A percentile compares a stretch with the other conserved stretches of the same genome.
phyloP scores from a whole-genome alignment of 2,888 invertebrate species.

The Scrobipalpa atriplicella region DNA sequence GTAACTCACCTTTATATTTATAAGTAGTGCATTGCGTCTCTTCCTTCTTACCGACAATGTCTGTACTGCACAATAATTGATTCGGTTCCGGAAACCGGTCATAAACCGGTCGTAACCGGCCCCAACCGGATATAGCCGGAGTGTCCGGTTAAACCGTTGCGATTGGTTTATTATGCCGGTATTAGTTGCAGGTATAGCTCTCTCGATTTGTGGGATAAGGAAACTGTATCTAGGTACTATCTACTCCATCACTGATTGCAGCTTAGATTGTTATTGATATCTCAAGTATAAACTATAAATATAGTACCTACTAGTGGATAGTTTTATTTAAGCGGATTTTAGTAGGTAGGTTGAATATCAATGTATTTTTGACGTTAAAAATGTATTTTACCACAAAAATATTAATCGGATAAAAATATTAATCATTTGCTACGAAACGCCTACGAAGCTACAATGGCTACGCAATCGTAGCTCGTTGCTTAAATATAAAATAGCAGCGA shows the following conservation, averaged over 20 bases:
- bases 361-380: too few species aligned
- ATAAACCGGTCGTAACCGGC: slow-evolving; percentile 46
- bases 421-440: neutral
- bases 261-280: too few species aligned
- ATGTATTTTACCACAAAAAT: too few species aligned
- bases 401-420: neutral
- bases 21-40: too few species aligned
- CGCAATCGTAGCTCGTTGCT: neutral
- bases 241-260: too few species aligned
- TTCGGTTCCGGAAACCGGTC: slow-evolving; percentile 38
- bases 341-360: too few species aligned
- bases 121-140: slow-evolving; percentile 38
- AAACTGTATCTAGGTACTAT: too few species aligned
- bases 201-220: too few species aligned
- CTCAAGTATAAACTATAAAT: too few species aligned
- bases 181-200: slow-evolving; percentile 28
- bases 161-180: slow-evolving; percentile 38
- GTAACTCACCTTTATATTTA: neutral
- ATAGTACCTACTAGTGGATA: too few species aligned
- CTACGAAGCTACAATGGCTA: neutral
- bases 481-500: too few species aligned
- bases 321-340: too few species aligned
- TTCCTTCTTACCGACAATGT: neutral
- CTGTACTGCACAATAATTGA: slow-evolving; percentile 46
- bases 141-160: slow-evolving; percentile 28